These are phyloP conservation scores for Cheilosia urbana DNA, from an alignment of 2,888 invertebrate genomes.

Conservation along the genomic window DNA sequence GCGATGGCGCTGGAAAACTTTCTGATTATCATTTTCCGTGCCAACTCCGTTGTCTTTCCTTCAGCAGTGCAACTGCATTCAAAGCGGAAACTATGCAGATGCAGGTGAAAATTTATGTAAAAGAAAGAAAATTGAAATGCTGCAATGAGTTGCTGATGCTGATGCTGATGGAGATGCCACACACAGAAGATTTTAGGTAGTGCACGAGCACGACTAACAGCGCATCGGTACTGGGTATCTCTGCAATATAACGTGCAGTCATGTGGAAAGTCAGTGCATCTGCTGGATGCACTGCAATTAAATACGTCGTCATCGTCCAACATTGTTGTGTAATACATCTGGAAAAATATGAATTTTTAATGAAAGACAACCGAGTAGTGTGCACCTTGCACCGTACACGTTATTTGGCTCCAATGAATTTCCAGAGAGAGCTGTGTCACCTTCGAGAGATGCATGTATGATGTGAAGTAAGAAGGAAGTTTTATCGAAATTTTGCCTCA, in stretches of 20 bases:
- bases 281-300: constrained; percentile 28
- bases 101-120: constrained; percentile 61
- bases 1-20: constrained; percentile 53
- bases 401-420: constrained; percentile 3
- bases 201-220: not conserved
- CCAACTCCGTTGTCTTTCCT: constrained; percentile 72
- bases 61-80: constrained; percentile 58
- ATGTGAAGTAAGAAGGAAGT: not conserved
- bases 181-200: constrained; percentile 21
- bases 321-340: constrained; percentile 30
- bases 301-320: constrained; percentile 20
- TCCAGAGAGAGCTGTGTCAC: not conserved
- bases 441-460: not conserved
- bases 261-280: constrained; percentile 30
- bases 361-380: constrained; percentile 18
- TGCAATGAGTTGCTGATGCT: constrained; percentile 64
- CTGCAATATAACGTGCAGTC: constrained; percentile 23
- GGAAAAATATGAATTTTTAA: constrained; percentile 28
- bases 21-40: constrained; percentile 75
- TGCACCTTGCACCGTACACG: not conserved
- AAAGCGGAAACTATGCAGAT: constrained; percentile 73
- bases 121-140: constrained; percentile 67
- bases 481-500: not conserved
- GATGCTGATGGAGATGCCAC: constrained; percentile 52
- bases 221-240: not conserved